Base-by-base conservation (phyloP, 2,113 vertebrate species). In the Calonectris borealis region DNA sequence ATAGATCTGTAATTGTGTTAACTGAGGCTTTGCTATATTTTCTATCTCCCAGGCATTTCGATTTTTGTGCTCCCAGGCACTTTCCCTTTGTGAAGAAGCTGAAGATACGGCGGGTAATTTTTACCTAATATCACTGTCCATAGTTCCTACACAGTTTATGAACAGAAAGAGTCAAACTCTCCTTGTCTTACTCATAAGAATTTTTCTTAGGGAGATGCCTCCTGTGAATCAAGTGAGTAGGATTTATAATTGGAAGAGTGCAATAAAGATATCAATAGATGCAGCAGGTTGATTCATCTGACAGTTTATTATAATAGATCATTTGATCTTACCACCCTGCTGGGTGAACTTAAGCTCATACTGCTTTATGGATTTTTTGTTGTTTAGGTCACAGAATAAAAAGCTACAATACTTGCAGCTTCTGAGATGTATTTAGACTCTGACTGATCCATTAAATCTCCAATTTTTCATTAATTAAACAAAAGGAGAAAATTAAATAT, bases 241-340 rank as follows among this genome's bases (percentile, higher is more conserved):
- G 91, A 93, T 87, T 95, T 91, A 86, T 81, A 93, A 96, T 90
- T 89, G 69, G 86, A 93, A 86, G 73, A 95, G 70, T 68, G 87
- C 91, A 93, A 94, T 88, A 89, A 94, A 95, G 95, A 85, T 90
- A 95, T 90, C 91, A 88, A 77, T 94, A 94, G 73, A 87, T 94
- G 84, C 81, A 95, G 77, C 77, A 93, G 62, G 78, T 91, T 96
- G 95, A 94, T 95, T 96, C 89, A 95, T 89, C 85, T 94, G 89
- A 75, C 78, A 90, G 71, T 91, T 96, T 95, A 93, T 95, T 87
- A 76, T 91, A 94, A 91, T 78, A 93, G 86, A 85, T 91, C 89
- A 64, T 91, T 88, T 96, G 78, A 95, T 96, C 84, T 85, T 94
- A 90, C 55, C 84, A 77, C 21, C 66, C 87, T 95, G 55, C 73